Evolutionary conservation across 2,797 vertebrate species (phyloP).

Genomic region (Spinibarbus caldwelli): DNA sequence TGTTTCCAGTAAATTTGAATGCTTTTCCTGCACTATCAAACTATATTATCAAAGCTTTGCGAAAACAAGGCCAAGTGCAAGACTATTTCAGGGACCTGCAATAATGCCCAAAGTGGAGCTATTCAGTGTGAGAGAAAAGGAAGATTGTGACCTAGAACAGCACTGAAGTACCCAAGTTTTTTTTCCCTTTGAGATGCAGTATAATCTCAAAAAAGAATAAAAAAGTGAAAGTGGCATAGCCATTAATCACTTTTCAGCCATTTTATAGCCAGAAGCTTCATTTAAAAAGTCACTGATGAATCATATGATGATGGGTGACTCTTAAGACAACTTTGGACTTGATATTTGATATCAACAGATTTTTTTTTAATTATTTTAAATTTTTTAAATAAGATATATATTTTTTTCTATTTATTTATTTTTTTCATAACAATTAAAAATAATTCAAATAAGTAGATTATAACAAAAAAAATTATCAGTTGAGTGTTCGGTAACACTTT

Average conservation of each 20-base stretch:
- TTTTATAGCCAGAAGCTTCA: background rate
- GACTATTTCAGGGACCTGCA: slow-evolving; percentile 21
- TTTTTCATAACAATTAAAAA: background rate
- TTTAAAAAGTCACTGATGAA: background rate
- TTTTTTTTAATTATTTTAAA: no score
- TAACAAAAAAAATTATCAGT: background rate
- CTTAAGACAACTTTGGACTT: background rate
- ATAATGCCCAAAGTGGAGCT: background rate
- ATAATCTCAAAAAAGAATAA: background rate
- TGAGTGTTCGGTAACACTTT: background rate
- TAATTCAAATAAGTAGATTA: background rate
- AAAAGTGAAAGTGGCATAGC: background rate
- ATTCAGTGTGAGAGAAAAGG: slow-evolving; percentile 29
- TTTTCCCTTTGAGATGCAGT: background rate
- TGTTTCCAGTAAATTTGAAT: background rate
- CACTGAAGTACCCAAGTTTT: background rate
- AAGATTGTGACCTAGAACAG: slow-evolving; percentile 29
- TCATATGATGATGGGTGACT: background rate
- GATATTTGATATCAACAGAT: no score
- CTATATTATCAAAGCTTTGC: slow-evolving; percentile 8
- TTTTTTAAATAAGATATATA: no score
- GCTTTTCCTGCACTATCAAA: background rate
- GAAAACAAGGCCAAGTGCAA: slow-evolving; percentile 27
- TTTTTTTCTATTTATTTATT: no score
- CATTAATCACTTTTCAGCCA: background rate